These are phyloP conservation scores for Nemapogon koenigi DNA, from an alignment of 2,888 invertebrate genomes.

Conservation along the genomic window DNA sequence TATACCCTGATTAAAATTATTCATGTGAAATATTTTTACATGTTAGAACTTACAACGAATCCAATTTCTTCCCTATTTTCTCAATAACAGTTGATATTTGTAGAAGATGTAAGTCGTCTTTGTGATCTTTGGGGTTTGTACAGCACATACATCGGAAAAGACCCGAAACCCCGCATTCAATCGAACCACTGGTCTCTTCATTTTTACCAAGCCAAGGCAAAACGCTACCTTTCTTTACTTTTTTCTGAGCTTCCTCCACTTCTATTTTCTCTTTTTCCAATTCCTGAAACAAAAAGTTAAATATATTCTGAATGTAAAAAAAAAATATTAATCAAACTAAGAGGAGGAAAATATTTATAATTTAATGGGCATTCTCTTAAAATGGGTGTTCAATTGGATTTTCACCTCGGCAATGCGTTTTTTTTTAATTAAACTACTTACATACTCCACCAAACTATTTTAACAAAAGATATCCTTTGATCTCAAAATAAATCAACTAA, in stretches of 20 bases:
- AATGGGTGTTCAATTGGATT: too few relatives aligned
- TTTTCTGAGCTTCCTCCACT: conserved; percentile 80
- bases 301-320: not conserved
- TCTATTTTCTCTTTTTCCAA: conserved; percentile 83
- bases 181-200: conserved; percentile 80
- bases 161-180: conserved; percentile 85
- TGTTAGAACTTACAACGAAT: conserved; percentile 45
- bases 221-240: conserved; percentile 76
- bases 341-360: too few relatives aligned
- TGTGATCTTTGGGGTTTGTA: conserved; percentile 85
- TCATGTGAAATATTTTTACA: too few relatives aligned
- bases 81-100: conserved; percentile 83
- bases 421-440: too few relatives aligned
- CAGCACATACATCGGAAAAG: conserved; percentile 88
- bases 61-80: conserved; percentile 76
- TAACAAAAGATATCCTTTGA: too few relatives aligned
- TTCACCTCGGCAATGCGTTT: too few relatives aligned
- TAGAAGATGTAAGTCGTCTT: conserved; percentile 83
- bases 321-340: not conserved
- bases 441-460: too few relatives aligned
- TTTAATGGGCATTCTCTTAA: too few relatives aligned
- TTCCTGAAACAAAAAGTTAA: conserved; percentile 61
- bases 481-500: too few relatives aligned
- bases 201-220: conserved; percentile 62
- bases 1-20: too few relatives aligned